Conservation (phyloP, 2,113 vertebrate genomes). For the Gadus macrocephalus region DNA sequence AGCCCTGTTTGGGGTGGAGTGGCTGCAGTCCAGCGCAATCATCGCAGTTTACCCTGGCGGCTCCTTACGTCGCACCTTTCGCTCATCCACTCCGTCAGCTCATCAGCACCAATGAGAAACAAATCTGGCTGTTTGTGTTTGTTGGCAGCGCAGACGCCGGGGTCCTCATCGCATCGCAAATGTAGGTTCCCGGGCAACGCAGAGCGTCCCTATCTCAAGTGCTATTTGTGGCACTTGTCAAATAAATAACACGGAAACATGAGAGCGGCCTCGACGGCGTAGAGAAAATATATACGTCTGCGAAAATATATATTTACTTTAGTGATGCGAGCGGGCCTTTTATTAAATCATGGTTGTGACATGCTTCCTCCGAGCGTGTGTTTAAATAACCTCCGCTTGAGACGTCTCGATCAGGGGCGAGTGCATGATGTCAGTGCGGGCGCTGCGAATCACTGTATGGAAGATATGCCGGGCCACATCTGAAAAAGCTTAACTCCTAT, state of each 20-base stretch:
- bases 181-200: not conserved
- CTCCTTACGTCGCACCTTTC: too few species aligned
- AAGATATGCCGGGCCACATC: not conserved
- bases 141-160: not conserved
- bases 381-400: not conserved
- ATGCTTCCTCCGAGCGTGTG: not conserved
- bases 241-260: not conserved
- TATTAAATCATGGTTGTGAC: not conserved
- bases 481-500: constrained; percentile 34
- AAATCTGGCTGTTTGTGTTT: not conserved
- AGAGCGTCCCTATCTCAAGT: not conserved
- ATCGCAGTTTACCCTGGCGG: too few species aligned
- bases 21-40: too few species aligned
- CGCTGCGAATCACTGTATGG: not conserved
- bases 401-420: not conserved
- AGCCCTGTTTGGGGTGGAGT: too few species aligned
- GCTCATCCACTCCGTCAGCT: not conserved
- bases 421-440: constrained; percentile 1
- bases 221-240: not conserved
- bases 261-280: not conserved
- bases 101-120: not conserved
- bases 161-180: not conserved
- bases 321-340: not conserved
- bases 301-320: constrained; percentile 2
- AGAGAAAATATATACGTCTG: not conserved